Conservation (phyloP, 2,113 vertebrate species). For the rat (Rattus norvegicus) region DNA sequence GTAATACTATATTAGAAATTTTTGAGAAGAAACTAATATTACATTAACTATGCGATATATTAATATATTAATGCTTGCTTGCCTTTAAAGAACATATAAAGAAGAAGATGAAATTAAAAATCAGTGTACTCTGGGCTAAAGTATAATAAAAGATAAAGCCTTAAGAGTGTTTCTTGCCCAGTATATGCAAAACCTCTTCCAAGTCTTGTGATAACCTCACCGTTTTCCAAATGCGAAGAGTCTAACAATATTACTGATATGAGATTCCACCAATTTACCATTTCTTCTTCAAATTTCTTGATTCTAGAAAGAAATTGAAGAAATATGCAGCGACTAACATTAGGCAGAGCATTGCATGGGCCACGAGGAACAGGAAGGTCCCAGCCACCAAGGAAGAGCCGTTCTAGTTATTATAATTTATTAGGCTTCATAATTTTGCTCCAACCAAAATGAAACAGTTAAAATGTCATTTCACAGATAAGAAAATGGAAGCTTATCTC, state of each 20-base stretch:
- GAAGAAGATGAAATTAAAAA: constrained; percentile 43
- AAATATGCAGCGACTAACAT: not conserved
- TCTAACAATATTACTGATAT: constrained; percentile 44
- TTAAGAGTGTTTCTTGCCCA: constrained; percentile 20
- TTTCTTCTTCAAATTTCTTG: constrained; percentile 50
- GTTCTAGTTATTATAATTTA: constrained; percentile 67
- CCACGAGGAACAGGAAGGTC: constrained; percentile 1
- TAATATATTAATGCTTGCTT: constrained; percentile 54
- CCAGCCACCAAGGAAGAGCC: not conserved
- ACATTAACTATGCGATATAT: constrained; percentile 40
- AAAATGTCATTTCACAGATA: constrained; percentile 61
- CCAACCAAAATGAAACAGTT: constrained; percentile 53
- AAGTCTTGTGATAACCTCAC: constrained; percentile 39
- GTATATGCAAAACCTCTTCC: constrained; percentile 1
- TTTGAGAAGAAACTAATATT: constrained; percentile 11
- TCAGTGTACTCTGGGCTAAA: not conserved
- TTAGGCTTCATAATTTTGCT: constrained; percentile 63
- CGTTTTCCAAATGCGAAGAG: constrained; percentile 43
- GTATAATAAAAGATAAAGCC: constrained; percentile 55
- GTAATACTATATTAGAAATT: constrained; percentile 1
- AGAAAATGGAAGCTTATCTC: constrained; percentile 45
- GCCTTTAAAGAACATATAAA: constrained; percentile 47
- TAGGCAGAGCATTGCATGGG: no score
- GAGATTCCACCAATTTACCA: not conserved
- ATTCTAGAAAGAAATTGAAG: constrained; percentile 32